Evolutionary conservation across 1,140 invertebrate species (phyloP), one percentile per base, ranked within the genome.

Genomic region (Halyomorpha halys): DNA sequence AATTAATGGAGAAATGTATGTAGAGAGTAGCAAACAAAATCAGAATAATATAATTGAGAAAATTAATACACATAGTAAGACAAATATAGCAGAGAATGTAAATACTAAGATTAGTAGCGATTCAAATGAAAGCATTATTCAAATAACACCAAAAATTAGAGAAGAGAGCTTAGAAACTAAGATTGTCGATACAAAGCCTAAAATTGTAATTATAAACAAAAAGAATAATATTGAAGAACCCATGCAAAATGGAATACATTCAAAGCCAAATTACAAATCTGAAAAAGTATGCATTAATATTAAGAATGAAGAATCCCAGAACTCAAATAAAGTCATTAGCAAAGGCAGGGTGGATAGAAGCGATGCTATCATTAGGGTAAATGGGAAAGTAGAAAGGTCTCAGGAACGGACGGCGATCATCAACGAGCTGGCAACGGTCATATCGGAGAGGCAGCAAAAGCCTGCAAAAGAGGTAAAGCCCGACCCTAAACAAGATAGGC

Each of bases 341-440:
- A 44, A 49, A 44, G 30, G 51, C n/a, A 53, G 16, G 21, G 53
- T 54, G 6, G 62, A 64, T 44, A 64, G 49, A 56, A 56, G 34
- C 59, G 53, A 51, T 47, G 45, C 44, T 14, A 34, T 44, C 8
- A 56, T 56, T 6, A 21, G 53, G 23, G 53, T 56, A 11, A 56
- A 56, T 56, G 53, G 61, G 21, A 45, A 44, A 15, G 21, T 18
- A 13, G 25, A 62, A 47, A 47, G 47, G 61, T 30, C 21, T 23
- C 47, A 62, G 30, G 44, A 44, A 14, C 61, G 27, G 27, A 21
- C 23, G 21, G 47, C 53, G 3, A 59, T 65, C 53, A 51, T 65
- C 18, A 65, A 61, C 51, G 64, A 65, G 34, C 19, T 65, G 15
- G 51, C 64, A 2, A 51, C 59, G 3, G 53, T 25, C 6, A 56